These are phyloP conservation scores for Pyralis farinalis DNA, from an alignment of 2,888 invertebrate genomes.

Conservation along the genomic window DNA sequence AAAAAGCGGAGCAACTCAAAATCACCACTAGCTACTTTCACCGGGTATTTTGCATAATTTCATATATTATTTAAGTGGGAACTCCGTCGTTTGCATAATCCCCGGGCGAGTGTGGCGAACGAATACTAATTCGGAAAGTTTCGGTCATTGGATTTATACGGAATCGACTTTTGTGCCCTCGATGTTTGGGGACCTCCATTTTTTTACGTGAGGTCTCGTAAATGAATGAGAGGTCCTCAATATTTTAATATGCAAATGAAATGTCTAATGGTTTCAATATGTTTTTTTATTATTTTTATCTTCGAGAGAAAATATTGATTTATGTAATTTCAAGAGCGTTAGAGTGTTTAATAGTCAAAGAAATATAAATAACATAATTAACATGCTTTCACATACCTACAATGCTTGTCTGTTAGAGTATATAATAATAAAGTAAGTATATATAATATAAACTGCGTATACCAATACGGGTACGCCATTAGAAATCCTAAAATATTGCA, in stretches of 20 bases:
- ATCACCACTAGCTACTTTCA: slow-evolving; percentile 24
- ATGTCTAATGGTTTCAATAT: no score
- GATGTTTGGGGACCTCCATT: neutral
- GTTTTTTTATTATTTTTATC: no score
- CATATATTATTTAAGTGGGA: slow-evolving; percentile 47
- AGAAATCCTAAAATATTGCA: no score
- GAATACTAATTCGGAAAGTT: slow-evolving; percentile 25
- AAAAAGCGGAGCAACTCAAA: slow-evolving; percentile 21
- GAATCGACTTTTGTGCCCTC: neutral
- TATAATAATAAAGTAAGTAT: no score
- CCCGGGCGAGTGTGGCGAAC: slow-evolving; percentile 14
- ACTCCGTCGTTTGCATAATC: slow-evolving; percentile 37
- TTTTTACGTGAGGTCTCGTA: neutral
- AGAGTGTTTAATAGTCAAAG: no score
- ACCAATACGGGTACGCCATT: no score
- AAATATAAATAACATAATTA: no score
- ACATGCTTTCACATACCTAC: no score
- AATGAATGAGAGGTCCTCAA: neutral
- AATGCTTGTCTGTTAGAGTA: no score
- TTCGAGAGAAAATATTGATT: no score
- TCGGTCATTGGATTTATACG: slow-evolving; percentile 26
- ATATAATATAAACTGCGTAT: no score
- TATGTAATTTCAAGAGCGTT: no score
- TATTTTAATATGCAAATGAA: neutral
- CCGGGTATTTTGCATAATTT: slow-evolving; percentile 49